Conservation (phyloP, 2,888 invertebrate species). For the Orthosia gracilis region DNA sequence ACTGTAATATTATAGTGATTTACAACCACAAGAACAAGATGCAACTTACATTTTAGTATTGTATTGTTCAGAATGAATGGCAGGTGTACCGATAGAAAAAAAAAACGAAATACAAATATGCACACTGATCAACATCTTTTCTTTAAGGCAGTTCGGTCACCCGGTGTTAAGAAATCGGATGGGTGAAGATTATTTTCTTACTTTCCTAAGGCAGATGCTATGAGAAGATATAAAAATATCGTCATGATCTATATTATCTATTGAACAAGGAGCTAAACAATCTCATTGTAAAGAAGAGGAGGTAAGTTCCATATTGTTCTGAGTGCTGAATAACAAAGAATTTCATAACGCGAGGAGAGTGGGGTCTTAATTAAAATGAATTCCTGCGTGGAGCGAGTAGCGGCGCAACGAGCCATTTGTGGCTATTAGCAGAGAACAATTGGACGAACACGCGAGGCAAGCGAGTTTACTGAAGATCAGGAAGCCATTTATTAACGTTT, state of each 20-base stretch:
- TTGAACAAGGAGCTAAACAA: neutral
- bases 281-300: neutral
- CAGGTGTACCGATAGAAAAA: no score
- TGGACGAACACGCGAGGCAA: constrained; percentile 58
- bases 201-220: neutral
- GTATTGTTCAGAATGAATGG: no score
- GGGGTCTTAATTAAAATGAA: constrained; percentile 77
- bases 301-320: constrained; percentile 24
- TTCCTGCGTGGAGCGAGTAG: constrained; percentile 68
- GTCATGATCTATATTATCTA: neutral
- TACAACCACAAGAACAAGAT: no score
- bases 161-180: neutral
- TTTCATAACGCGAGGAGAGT: constrained; percentile 64
- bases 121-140: no score
- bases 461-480: constrained; percentile 54
- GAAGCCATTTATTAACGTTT: constrained; percentile 60
- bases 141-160: neutral
- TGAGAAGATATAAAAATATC: neutral
- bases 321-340: constrained; percentile 51
- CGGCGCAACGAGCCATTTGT: constrained; percentile 72
- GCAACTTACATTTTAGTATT: no score
- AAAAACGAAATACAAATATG: no score
- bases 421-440: constrained; percentile 68
- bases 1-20: no score
- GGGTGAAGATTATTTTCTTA: neutral